phyloP scores from a whole-genome alignment of 2,113 vertebrate genomes.

The Lasiurus borealis region DNA sequence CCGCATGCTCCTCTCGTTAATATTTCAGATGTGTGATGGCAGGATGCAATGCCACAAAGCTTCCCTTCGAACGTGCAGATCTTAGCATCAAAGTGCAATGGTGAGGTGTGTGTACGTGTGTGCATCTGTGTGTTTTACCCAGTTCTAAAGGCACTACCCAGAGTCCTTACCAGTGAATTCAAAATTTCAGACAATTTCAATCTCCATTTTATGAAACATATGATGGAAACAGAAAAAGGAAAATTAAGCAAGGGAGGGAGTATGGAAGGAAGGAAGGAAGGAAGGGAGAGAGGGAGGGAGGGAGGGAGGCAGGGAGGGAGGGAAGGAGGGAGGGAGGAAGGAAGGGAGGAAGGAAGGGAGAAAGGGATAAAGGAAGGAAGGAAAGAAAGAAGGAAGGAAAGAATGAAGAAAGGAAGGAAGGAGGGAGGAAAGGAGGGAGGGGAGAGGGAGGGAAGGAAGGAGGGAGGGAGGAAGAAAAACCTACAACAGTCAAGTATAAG shows the following conservation, averaged over 20 bases:
- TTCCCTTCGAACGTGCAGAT: neutral
- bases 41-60: neutral
- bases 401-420: neutral
- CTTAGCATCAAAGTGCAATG: neutral
- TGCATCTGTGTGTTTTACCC: neutral
- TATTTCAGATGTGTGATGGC: neutral
- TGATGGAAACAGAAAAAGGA: neutral
- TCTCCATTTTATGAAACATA: neutral
- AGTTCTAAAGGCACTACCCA: neutral
- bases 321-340: neutral
- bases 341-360: neutral
- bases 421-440: rapidly evolving
- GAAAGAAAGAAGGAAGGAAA: neutral
- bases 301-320: rapidly evolving
- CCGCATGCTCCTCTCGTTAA: neutral
- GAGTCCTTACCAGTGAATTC: neutral
- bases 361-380: neutral
- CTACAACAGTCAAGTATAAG: neutral
- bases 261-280: rapidly evolving
- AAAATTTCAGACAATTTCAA: conserved; percentile 1
- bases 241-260: neutral
- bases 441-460: neutral
- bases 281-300: rapidly evolving
- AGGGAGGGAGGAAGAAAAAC: neutral
- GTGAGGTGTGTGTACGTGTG: neutral